phyloP scores from a whole-genome alignment of 1,140 invertebrate species.

The Copidosoma floridanum region DNA sequence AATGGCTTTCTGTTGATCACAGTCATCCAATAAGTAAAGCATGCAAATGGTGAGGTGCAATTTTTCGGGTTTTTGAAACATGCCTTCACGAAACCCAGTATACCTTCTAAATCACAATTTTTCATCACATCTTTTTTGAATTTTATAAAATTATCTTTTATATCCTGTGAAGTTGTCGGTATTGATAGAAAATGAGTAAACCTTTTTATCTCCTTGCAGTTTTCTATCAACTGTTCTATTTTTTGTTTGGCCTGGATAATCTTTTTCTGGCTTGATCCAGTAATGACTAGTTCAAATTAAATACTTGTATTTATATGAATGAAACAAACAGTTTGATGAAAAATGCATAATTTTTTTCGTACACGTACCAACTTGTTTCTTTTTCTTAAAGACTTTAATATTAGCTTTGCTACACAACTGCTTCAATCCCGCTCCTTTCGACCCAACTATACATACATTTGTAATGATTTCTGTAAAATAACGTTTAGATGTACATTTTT shows the following conservation, averaged over 20 bases:
- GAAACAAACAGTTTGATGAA: slow-evolving; percentile 5
- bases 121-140: slow-evolving; percentile 48
- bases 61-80: slow-evolving; percentile 72
- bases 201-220: slow-evolving; percentile 63
- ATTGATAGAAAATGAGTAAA: slow-evolving; percentile 80
- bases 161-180: slow-evolving; percentile 61
- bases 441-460: slow-evolving; percentile 4
- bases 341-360: slow-evolving; percentile 20
- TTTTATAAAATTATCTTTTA: slow-evolving; percentile 52
- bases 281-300: slow-evolving; percentile 56
- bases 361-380: slow-evolving; percentile 61
- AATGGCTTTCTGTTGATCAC: slow-evolving; percentile 61
- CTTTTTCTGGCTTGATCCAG: slow-evolving; percentile 60
- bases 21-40: slow-evolving; percentile 68
- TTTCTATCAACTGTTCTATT: slow-evolving; percentile 67
- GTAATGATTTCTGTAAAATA: slow-evolving; percentile 1
- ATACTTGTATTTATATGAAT: slow-evolving; percentile 18
- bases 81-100: slow-evolving; percentile 62
- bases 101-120: slow-evolving; percentile 46
- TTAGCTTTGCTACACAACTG: slow-evolving; percentile 69
- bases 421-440: slow-evolving; percentile 34
- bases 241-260: slow-evolving; percentile 66
- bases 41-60: slow-evolving; percentile 77
- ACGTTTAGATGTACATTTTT: no score
- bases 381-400: slow-evolving; percentile 66